A percentile compares a stretch with the other conserved stretches of the same genome.
Evolutionary conservation across 2,888 invertebrate genomes (phyloP).

Genomic region (Agrochola circellaris): DNA sequence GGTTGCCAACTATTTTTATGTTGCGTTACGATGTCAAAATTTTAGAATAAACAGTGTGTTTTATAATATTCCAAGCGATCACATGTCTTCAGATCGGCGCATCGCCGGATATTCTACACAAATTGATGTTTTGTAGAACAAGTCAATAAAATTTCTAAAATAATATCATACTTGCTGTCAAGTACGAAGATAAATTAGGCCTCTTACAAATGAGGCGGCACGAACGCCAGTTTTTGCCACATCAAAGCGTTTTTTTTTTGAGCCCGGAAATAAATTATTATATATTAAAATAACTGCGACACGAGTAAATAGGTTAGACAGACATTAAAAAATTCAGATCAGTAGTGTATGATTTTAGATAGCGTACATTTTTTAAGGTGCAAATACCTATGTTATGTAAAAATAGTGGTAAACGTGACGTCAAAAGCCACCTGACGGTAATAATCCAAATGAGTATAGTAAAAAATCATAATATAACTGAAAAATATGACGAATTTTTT

Average conservation of each 20-base stretch:
- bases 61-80: constrained; percentile 60
- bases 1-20: constrained; percentile 85
- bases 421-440: background rate
- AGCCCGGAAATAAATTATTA: constrained; percentile 71
- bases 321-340: constrained; percentile 32
- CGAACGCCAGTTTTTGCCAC: constrained; percentile 59
- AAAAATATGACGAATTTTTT: constrained; percentile 14
- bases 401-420: background rate
- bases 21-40: constrained; percentile 75
- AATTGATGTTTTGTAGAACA: constrained; percentile 58
- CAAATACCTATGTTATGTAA: background rate
- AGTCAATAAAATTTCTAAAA: constrained; percentile 57
- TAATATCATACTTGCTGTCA: constrained; percentile 60
- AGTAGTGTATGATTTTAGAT: constrained; percentile 30
- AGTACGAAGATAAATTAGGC: constrained; percentile 64
- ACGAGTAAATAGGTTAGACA: constrained; percentile 57
- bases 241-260: constrained; percentile 63
- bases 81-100: constrained; percentile 40
- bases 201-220: constrained; percentile 62
- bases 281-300: constrained; percentile 65
- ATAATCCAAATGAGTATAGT: background rate
- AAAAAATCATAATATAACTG: background rate
- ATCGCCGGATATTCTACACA: constrained; percentile 38
- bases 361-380: constrained; percentile 16
- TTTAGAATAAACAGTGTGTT: constrained; percentile 74